These are phyloP conservation scores for Xenopus borealis DNA, from an alignment of 2,113 vertebrate species.

Conservation along the genomic window DNA sequence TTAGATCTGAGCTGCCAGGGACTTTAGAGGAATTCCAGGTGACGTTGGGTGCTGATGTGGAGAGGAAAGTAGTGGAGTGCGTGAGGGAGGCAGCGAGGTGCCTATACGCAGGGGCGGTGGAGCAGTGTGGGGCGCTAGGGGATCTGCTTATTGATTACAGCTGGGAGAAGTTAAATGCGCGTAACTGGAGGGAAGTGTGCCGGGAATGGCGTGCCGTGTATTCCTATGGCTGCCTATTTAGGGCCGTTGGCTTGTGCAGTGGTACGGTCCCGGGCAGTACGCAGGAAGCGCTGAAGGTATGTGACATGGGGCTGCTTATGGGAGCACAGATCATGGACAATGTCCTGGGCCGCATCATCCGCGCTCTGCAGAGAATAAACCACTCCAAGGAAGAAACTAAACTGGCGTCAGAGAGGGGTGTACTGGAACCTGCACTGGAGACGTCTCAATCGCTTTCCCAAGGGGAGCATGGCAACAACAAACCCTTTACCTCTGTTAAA, in stretches of 20 bases:
- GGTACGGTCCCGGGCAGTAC: conserved; percentile 40
- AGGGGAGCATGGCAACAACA: too few relatives aligned
- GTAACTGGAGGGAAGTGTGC: conserved; percentile 75
- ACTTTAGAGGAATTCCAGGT: conserved; percentile 60
- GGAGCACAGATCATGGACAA: conserved; percentile 77
- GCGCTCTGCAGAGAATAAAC: conserved; percentile 61
- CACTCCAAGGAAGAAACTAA: too few relatives aligned
- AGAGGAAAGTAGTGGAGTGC: conserved; percentile 57
- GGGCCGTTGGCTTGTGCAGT: conserved; percentile 68
- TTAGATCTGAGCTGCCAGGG: conserved; percentile 57
- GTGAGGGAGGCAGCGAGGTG: conserved; percentile 59
- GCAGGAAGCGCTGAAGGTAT: conserved; percentile 69
- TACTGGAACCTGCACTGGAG: too few relatives aligned
- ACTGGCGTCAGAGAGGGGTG: too few relatives aligned
- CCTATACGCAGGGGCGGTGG: conserved; percentile 53
- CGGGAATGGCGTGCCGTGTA: conserved; percentile 84
- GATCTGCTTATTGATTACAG: conserved; percentile 75
- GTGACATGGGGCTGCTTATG: conserved; percentile 89
- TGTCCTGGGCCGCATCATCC: conserved; percentile 66
- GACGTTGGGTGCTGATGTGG: conserved; percentile 63
- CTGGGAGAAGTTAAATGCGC: conserved; percentile 86
- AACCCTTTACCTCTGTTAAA: too few relatives aligned
- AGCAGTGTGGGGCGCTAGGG: conserved; percentile 52
- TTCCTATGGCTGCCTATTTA: conserved; percentile 80
- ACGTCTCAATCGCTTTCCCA: too few relatives aligned